These are phyloP conservation scores for Steinernema khuongi DNA, from an alignment of 1,140 invertebrate genomes.

Conservation along the genomic window DNA sequence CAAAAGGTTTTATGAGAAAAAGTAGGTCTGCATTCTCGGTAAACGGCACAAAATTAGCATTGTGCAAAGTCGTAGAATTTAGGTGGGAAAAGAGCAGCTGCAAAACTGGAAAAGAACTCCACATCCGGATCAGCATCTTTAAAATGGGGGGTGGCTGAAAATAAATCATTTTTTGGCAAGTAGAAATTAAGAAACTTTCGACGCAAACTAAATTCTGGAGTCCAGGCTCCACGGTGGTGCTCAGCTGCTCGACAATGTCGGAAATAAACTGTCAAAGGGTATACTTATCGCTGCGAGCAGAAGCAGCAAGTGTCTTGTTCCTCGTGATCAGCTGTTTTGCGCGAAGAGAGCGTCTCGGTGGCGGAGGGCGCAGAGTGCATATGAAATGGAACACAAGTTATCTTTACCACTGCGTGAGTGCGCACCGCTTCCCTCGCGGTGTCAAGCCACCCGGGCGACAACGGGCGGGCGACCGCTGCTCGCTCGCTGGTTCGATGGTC, in stretches of 20 bases:
- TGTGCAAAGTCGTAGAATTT: too few relatives aligned
- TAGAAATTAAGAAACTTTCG: too few relatives aligned
- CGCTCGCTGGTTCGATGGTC: neutral
- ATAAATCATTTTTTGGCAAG: too few relatives aligned
- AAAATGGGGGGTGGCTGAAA: too few relatives aligned
- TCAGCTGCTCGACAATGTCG: neutral
- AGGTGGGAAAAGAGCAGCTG: too few relatives aligned
- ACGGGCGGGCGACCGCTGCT: neutral
- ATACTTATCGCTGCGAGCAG: neutral
- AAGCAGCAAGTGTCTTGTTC: neutral
- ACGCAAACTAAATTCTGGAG: too few relatives aligned
- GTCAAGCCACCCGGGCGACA: neutral
- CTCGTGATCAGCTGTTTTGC: neutral
- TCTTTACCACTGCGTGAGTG: constrained; percentile 2
- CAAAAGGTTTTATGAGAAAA: neutral
- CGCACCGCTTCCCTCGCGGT: neutral
- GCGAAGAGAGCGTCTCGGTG: neutral
- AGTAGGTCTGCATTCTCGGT: neutral
- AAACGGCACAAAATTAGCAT: neutral
- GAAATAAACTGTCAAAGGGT: neutral
- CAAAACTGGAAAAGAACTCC: too few relatives aligned
- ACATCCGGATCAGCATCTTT: too few relatives aligned
- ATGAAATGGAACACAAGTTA: constrained; percentile 1
- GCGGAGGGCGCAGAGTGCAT: neutral
- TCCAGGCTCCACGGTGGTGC: too few relatives aligned